Conservation (phyloP, 1,140 invertebrate species). For the Drosophila malerkotliana region DNA sequence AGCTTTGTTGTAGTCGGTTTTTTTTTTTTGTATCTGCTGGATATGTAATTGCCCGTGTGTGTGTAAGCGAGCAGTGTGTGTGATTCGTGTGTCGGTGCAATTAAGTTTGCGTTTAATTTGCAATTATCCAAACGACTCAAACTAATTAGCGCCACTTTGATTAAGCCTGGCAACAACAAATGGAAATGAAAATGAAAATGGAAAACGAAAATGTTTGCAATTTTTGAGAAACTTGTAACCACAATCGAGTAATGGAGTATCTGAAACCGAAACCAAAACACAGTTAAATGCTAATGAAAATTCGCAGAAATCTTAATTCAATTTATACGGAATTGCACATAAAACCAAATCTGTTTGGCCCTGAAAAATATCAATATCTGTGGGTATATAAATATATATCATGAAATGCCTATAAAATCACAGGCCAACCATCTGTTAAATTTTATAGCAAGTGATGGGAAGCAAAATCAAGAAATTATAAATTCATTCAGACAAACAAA, state of each 20-base stretch:
- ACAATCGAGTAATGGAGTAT: background rate
- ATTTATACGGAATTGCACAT: slow-evolving; percentile 10
- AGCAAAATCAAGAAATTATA: slow-evolving; percentile 48
- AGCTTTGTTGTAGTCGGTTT: slow-evolving; percentile 28
- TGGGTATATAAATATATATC: slow-evolving; percentile 2
- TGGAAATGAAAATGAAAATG: slow-evolving; percentile 37
- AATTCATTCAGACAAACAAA: slow-evolving; percentile 70
- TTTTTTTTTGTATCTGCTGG: slow-evolving; percentile 25
- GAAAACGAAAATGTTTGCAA: slow-evolving; percentile 42
- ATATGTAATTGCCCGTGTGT: slow-evolving; percentile 54
- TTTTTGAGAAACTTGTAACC: slow-evolving; percentile 6
- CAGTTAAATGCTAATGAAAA: slow-evolving; percentile 29
- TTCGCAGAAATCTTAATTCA: slow-evolving; percentile 36
- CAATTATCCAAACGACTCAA: slow-evolving; percentile 82
- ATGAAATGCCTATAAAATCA: slow-evolving; percentile 33
- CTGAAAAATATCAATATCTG: slow-evolving; percentile 13
- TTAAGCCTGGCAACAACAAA: slow-evolving; percentile 66
- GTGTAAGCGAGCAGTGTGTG: slow-evolving; percentile 5
- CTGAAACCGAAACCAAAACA: slow-evolving; percentile 7
- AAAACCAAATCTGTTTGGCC: slow-evolving; percentile 21
- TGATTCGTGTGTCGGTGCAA: slow-evolving; percentile 78
- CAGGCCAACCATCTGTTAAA: slow-evolving; percentile 33
- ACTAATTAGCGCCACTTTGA: slow-evolving; percentile 82
- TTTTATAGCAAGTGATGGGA: slow-evolving; percentile 41
- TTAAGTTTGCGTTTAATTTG: slow-evolving; percentile 82